phyloP scores from a whole-genome alignment of 2,888 invertebrate species.

The Phasia obesa region DNA sequence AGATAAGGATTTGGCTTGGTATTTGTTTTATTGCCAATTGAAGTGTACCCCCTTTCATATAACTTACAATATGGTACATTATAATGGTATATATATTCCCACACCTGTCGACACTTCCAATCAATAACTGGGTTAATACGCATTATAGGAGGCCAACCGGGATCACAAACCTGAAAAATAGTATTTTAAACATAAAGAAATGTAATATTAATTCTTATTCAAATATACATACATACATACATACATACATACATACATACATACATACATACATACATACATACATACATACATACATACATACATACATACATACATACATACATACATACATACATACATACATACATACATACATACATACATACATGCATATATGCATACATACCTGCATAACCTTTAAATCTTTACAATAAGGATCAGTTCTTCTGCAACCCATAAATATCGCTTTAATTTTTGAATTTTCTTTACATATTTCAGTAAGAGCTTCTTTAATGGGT shows the following conservation, averaged over 20 bases:
- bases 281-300: too few species aligned
- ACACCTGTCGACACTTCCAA: conserved; percentile 95
- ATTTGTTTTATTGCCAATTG: conserved; percentile 91
- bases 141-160: conserved; percentile 94
- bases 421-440: conserved; percentile 95
- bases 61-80: conserved; percentile 94
- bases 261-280: too few species aligned
- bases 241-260: too few species aligned
- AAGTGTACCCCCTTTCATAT: conserved; percentile 96
- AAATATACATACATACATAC: too few species aligned
- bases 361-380: too few species aligned
- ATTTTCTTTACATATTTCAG: conserved; percentile 84
- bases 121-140: conserved; percentile 95
- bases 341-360: too few species aligned
- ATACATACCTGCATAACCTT: conserved; percentile 89
- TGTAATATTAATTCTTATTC: not conserved
- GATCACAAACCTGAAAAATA: conserved; percentile 88
- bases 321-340: too few species aligned
- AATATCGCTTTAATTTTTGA: conserved; percentile 90
- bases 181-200: not conserved
- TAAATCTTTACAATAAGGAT: conserved; percentile 90
- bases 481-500: conserved; percentile 89
- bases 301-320: too few species aligned
- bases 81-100: conserved; percentile 91
- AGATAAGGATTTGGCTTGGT: conserved; percentile 91